These are phyloP conservation scores for Eulemur rubriventer DNA, from an alignment of 2,797 vertebrate species.

Conservation along the genomic window DNA sequence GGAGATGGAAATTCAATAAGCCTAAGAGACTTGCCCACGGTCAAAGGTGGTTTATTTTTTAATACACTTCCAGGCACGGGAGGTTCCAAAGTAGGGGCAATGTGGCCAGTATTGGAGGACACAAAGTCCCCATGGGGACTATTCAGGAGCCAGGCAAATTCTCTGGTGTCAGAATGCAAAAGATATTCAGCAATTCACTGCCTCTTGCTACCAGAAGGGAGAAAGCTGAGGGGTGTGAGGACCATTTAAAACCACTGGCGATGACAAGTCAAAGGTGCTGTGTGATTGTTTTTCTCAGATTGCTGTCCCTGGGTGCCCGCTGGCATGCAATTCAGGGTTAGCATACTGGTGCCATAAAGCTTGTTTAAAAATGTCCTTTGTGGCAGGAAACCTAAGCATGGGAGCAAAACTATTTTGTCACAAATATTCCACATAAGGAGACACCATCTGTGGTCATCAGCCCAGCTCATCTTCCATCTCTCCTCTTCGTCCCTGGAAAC, in stretches of 20 bases:
- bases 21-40: neutral
- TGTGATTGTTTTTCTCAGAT: neutral
- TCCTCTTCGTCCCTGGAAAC: neutral
- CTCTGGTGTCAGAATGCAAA: neutral
- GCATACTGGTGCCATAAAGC: neutral
- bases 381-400: neutral
- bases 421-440: neutral
- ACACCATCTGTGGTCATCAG: neutral
- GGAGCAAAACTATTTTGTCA: neutral
- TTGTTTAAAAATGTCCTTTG: neutral
- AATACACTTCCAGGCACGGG: neutral
- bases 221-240: neutral
- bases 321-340: neutral
- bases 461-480: neutral
- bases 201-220: neutral
- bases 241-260: neutral
- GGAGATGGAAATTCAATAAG: neutral
- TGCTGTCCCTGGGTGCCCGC: neutral
- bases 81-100: neutral
- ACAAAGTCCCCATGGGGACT: neutral
- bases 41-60: conserved; percentile 11
- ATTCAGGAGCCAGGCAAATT: neutral
- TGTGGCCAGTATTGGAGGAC: neutral
- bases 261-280: neutral
- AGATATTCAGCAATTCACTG: neutral